Evolutionary conservation across 2,888 invertebrate genomes (phyloP).

Genomic region (Philhelius pedissequus): DNA sequence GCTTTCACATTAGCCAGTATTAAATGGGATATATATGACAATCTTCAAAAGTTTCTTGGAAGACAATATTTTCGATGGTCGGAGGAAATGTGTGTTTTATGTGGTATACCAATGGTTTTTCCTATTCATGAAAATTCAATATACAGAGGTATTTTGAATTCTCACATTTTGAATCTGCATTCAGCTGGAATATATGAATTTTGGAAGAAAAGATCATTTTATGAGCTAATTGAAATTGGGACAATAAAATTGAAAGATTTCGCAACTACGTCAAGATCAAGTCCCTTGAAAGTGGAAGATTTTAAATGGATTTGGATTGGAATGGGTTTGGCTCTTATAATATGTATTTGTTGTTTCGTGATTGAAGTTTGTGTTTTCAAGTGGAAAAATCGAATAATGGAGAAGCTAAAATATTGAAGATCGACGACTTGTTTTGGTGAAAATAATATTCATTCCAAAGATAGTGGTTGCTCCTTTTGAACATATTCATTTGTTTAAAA

Average conservation of each 20-base stretch:
- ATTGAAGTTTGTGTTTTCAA: background rate
- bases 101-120: conserved; percentile 52
- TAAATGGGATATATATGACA: too few relatives aligned
- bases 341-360: background rate
- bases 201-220: conserved; percentile 71
- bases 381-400: background rate
- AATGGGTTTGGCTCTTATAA: background rate
- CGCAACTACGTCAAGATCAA: conserved; percentile 63
- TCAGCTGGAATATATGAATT: conserved; percentile 70
- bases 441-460: too few relatives aligned
- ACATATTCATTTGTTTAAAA: too few relatives aligned
- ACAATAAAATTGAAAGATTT: conserved; percentile 70
- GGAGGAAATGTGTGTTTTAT: conserved; percentile 72
- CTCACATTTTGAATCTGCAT: conserved; percentile 70
- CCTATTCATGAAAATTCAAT: conserved; percentile 74
- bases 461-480: too few relatives aligned
- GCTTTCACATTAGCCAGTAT: too few relatives aligned
- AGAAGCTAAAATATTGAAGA: background rate
- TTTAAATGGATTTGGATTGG: conserved; percentile 64
- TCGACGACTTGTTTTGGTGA: too few relatives aligned
- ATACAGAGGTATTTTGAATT: conserved; percentile 69
- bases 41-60: too few relatives aligned
- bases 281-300: conserved; percentile 71
- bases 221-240: conserved; percentile 71
- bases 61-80: too few relatives aligned